Conservation (phyloP, 64 coral and sea anemone genomes). For the Actinia equina region DNA sequence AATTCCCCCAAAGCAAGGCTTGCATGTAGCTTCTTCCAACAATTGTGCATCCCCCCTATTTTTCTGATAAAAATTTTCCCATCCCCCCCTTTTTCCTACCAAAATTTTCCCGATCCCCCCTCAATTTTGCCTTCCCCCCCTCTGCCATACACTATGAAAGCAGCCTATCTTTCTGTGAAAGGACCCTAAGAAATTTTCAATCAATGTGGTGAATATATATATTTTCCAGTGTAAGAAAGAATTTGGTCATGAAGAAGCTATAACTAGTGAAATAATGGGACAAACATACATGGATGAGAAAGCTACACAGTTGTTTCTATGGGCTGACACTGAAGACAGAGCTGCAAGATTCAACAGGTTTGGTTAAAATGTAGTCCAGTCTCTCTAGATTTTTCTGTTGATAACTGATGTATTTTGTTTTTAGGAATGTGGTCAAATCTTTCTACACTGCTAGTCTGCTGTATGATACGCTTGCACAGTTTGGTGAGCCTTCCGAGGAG, state of each 20-base stretch:
- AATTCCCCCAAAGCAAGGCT: too few species aligned
- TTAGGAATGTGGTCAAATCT: constrained; percentile 95
- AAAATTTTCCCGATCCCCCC: too few species aligned
- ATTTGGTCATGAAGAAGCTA: constrained; percentile 50
- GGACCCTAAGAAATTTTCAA: neutral
- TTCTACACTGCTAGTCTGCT: constrained; percentile 89
- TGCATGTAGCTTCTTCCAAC: too few species aligned
- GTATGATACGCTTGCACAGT: constrained; percentile 81
- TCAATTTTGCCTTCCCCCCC: too few species aligned
- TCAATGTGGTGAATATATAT: neutral
- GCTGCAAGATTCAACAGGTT: constrained; percentile 91
- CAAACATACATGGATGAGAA: constrained; percentile 80
- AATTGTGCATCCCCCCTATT: too few species aligned
- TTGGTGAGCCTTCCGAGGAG: constrained; percentile 90
- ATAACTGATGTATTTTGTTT: neutral
- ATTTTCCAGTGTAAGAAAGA: constrained; percentile 78
- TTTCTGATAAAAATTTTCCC: too few species aligned
- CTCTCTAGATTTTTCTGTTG: neutral
- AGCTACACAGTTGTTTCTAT: constrained; percentile 77
- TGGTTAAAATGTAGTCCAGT: neutral
- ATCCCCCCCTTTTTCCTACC: too few species aligned
- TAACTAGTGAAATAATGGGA: constrained; percentile 70
- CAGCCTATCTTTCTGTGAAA: too few species aligned
- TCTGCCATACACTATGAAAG: too few species aligned
- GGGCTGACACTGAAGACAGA: constrained; percentile 94